Evolutionary conservation across 2,113 vertebrate genomes (phyloP).

Genomic region (Solenodon paradoxus): DNA sequence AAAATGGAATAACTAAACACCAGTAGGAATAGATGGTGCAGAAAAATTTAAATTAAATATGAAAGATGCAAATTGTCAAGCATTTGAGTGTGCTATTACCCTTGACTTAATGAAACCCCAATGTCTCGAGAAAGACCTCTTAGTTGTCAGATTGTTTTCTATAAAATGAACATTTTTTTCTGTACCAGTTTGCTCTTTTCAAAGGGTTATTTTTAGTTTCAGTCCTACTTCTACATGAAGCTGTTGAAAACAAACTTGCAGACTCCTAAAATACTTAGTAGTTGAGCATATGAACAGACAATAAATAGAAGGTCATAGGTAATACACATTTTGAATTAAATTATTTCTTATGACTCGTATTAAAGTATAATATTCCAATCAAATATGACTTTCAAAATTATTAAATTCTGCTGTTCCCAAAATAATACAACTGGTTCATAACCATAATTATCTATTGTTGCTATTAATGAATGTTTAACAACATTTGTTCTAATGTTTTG

Average conservation of each 20-base stretch:
- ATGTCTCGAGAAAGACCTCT: conserved; percentile 56
- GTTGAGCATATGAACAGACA: not conserved
- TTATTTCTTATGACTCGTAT: not conserved
- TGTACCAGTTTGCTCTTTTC: conserved; percentile 17
- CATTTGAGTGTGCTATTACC: conserved; percentile 57
- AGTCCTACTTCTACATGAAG: not conserved
- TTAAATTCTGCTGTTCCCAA: not conserved
- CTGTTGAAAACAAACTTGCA: not conserved
- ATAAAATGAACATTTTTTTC: conserved; percentile 49
- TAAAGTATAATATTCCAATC: not conserved
- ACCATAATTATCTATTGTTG: not conserved
- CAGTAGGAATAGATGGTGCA: conserved; percentile 70
- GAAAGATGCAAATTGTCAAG: conserved; percentile 74
- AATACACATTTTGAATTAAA: conserved; percentile 19
- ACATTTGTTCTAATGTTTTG: not conserved
- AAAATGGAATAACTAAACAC: conserved; percentile 56
- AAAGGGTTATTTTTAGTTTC: conserved; percentile 53
- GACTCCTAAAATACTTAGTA: not conserved
- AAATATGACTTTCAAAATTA: conserved; percentile 44
- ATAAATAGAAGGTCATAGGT: not conserved
- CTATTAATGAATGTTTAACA: not conserved
- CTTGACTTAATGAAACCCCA: conserved; percentile 72
- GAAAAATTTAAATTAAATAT: conserved; percentile 77
- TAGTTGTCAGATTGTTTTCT: conserved; percentile 10
- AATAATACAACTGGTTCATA: not conserved